Evolutionary conservation across 2,888 invertebrate species (phyloP).

Genomic region (Malthinus seriepunctatus): DNA sequence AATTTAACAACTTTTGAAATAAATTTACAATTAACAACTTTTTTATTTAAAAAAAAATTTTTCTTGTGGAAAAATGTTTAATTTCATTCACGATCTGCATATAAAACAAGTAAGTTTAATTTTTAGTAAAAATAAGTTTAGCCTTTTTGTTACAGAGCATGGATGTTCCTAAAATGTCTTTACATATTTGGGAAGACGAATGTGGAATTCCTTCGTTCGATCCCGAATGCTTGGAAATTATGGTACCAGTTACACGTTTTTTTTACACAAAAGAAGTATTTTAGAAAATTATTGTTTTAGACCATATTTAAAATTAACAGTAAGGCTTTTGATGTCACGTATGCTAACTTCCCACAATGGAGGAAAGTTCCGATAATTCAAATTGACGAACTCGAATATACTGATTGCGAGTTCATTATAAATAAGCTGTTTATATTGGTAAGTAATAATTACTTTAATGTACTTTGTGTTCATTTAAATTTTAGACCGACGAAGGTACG

Average conservation of each 20-base stretch:
- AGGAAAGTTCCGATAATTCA: background rate
- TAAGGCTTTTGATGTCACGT: background rate
- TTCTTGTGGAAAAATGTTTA: no score
- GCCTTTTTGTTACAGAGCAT: no score
- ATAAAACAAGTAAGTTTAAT: no score
- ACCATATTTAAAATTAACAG: background rate
- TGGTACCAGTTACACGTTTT: background rate
- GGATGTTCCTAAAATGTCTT: no score
- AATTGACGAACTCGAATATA: background rate
- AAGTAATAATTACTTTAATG: no score
- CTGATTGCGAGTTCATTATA: no score
- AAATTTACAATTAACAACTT: no score
- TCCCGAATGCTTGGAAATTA: constrained; percentile 5
- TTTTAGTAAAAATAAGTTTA: no score
- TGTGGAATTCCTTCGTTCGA: constrained; percentile 7
- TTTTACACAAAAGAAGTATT: background rate
- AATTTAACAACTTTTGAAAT: no score
- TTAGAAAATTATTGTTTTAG: background rate
- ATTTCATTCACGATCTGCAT: no score
- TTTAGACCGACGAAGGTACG: background rate
- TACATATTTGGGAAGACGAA: constrained; percentile 3
- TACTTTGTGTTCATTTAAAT: background rate
- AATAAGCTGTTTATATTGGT: no score
- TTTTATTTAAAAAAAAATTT: no score
- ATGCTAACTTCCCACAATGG: background rate